phyloP scores from a whole-genome alignment of 2,113 vertebrate species.

The Thomomys bottae region DNA sequence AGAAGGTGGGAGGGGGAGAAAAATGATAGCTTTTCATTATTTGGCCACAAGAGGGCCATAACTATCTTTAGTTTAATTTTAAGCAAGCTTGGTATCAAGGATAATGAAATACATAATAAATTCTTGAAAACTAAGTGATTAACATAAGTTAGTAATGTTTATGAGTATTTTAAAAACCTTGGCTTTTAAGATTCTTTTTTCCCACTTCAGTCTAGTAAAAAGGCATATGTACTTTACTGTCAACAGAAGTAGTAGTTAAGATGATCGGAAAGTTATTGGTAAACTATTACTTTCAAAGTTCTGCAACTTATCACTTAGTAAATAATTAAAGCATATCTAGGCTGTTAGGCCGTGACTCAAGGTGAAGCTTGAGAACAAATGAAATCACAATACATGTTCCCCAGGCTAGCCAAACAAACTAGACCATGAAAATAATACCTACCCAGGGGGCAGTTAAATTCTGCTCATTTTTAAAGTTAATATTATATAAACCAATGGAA shows the following conservation, averaged over 20 bases:
- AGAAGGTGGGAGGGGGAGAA: no score
- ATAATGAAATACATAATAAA: background rate
- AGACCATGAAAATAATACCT: background rate
- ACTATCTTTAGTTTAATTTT: background rate
- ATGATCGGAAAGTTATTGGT: background rate
- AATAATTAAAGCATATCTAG: background rate
- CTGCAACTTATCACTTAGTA: background rate
- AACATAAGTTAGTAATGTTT: background rate
- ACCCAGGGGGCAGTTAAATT: background rate
- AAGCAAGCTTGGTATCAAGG: background rate
- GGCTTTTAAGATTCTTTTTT: background rate
- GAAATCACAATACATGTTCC: background rate
- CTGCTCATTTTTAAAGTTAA: conserved; percentile 38
- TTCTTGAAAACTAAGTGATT: conserved; percentile 9
- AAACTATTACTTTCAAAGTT: background rate
- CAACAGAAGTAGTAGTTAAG: background rate
- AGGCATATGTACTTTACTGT: background rate
- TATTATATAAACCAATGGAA: conserved; percentile 33
- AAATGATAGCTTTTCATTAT: conserved; percentile 1
- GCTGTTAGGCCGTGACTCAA: background rate
- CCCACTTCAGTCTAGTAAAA: background rate
- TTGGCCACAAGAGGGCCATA: conserved; percentile 72
- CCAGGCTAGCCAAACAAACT: background rate
- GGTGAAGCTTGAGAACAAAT: background rate
- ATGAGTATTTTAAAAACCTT: background rate